These are phyloP conservation scores for Antedon mediterranea DNA, from an alignment of 53 echinoderm and acorn worm species.

Conservation along the genomic window DNA sequence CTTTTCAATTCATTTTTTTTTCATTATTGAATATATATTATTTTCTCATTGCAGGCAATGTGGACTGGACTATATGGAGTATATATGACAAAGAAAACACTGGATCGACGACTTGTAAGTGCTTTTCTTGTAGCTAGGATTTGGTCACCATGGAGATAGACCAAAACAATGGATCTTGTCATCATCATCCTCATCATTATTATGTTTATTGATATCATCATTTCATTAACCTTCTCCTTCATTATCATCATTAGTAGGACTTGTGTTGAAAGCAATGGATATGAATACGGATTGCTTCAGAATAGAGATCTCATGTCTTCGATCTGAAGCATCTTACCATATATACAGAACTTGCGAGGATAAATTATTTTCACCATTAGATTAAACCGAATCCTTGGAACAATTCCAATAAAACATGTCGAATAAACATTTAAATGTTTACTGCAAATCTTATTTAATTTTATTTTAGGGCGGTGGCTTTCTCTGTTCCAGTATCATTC, in stretches of 20 bases:
- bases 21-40: too few species aligned
- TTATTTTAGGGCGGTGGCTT: not conserved
- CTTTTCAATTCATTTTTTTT: too few species aligned
- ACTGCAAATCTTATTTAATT: too few species aligned
- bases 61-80: conserved; percentile 62
- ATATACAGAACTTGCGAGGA: too few species aligned
- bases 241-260: conserved; percentile 12
- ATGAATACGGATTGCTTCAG: conserved; percentile 3
- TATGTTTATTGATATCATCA: conserved; percentile 26
- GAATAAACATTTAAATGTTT: too few species aligned
- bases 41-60: conserved; percentile 31
- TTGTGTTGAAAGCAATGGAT: conserved; percentile 15
- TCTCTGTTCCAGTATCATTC: not conserved
- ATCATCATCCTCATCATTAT: conserved; percentile 35
- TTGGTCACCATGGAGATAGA: too few species aligned
- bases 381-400: too few species aligned
- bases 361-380: too few species aligned
- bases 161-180: conserved; percentile 10
- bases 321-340: too few species aligned
- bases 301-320: too few species aligned
- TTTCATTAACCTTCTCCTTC: conserved; percentile 30
- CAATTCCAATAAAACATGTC: too few species aligned
- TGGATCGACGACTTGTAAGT: conserved; percentile 57
- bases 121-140: too few species aligned
- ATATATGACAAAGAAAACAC: conserved; percentile 59